Evolutionary conservation across 2,113 vertebrate species (phyloP).

Genomic region (Ctenomys sociabilis): DNA sequence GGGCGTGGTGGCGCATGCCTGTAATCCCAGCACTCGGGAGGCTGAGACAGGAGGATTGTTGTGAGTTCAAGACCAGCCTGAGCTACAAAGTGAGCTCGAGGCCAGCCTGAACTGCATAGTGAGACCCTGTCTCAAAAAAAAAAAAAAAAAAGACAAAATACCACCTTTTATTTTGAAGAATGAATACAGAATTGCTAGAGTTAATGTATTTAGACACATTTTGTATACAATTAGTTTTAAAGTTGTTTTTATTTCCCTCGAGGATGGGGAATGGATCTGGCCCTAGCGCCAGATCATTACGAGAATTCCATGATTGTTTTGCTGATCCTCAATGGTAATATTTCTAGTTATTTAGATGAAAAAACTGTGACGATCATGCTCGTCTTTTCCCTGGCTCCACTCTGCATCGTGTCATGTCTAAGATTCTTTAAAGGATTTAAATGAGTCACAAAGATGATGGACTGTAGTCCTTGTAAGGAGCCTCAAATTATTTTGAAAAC

Average conservation of each 20-base stretch:
- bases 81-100: too few species aligned
- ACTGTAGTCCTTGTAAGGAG: not conserved
- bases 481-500: not conserved
- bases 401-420: too few species aligned
- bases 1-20: too few species aligned
- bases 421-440: not conserved
- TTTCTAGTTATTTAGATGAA: not conserved
- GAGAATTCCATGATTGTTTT: not conserved
- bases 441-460: not conserved
- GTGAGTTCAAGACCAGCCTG: too few species aligned
- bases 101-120: too few species aligned
- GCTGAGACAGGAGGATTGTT: too few species aligned
- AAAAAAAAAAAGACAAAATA: too few species aligned
- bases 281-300: not conserved
- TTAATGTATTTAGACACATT: not conserved
- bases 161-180: not conserved
- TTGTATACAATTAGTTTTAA: not conserved
- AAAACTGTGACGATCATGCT: not conserved
- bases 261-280: fast-evolving
- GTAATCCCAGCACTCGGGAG: too few species aligned
- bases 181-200: not conserved
- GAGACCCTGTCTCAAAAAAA: too few species aligned
- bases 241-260: not conserved
- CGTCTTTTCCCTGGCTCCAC: not conserved
- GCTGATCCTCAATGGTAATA: not conserved